Evolutionary conservation across 2,888 invertebrate genomes (phyloP), one percentile per base, ranked within the genome.

Genomic region (Boloria euphrosyne): DNA sequence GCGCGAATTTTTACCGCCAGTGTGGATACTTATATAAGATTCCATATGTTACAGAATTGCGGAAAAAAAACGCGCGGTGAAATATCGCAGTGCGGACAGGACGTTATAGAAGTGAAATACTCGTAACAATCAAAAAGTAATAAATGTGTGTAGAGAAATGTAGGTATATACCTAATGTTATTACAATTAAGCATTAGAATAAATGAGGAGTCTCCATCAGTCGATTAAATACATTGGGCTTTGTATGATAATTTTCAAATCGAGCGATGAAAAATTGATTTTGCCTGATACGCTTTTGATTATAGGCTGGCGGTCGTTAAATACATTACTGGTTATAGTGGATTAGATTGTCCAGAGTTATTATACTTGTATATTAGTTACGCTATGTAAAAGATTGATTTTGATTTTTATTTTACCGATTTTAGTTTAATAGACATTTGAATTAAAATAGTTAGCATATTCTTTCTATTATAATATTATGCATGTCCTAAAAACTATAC

Each of bases 261-360:
- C 84, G 86, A 78, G 80, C 85, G 85, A 81, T 87, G 89, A 89
- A 87, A 90, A 91, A 91, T 91, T 91, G 90, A 91, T 91, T 91
- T 90, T 79, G 81, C 78, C 80, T 88, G 90, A 89, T 90, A 89
- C 80, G 85, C 79, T 87, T 90, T 87, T 90, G 90, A 91, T 91
- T 90, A 91, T 84, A 90, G 86, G 78, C 84, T 82, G 80, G 81
- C 70, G 75, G 83, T 85, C 80, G 89, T 87, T 87, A 85, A 85
- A 86, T 85, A 86, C 85, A 86, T 90, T 89, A 88, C 87, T 83
- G 84, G 71, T 71, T 66, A 65, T 63, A 65, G 46, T 62, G 51
- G 66, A 69, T 72, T 69, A 66, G 69, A 64, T 67, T 66, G 71
- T 66, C 49, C 61, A 51, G 44, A 49, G 52, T 66, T 54, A 66